Evolutionary conservation across 2,797 vertebrate genomes (phyloP).

Genomic region (Molossus molossus): DNA sequence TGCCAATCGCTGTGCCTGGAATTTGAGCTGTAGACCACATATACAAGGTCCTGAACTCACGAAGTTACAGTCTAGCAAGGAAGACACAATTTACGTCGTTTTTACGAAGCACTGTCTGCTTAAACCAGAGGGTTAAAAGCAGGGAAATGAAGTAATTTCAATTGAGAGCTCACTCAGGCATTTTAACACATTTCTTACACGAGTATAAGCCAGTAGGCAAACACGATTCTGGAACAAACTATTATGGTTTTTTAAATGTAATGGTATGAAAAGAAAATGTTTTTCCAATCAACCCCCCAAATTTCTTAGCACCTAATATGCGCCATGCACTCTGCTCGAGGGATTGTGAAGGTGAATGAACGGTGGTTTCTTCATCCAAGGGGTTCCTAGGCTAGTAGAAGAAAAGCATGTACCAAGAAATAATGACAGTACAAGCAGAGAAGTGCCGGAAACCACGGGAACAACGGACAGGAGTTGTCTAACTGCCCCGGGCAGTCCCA

Average conservation of each 20-base stretch:
- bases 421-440: background rate
- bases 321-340: background rate
- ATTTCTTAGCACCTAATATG: background rate
- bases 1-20: background rate
- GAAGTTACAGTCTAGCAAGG: background rate
- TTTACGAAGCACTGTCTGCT: background rate
- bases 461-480: background rate
- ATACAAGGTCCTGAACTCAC: background rate
- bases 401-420: background rate
- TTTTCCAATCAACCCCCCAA: background rate
- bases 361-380: background rate
- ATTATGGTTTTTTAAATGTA: constrained; percentile 35
- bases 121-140: constrained; percentile 7
- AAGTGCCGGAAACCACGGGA: background rate
- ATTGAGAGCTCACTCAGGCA: background rate
- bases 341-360: background rate
- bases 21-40: background rate
- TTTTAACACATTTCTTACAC: constrained; percentile 45
- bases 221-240: constrained; percentile 50
- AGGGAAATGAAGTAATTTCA: constrained; percentile 10
- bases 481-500: background rate
- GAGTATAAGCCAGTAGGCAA: constrained; percentile 25
- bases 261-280: constrained; percentile 14
- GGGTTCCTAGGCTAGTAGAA: background rate
- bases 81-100: background rate